Evolutionary conservation across 2,888 invertebrate species (phyloP).

Genomic region (Lumbricus terrestris): DNA sequence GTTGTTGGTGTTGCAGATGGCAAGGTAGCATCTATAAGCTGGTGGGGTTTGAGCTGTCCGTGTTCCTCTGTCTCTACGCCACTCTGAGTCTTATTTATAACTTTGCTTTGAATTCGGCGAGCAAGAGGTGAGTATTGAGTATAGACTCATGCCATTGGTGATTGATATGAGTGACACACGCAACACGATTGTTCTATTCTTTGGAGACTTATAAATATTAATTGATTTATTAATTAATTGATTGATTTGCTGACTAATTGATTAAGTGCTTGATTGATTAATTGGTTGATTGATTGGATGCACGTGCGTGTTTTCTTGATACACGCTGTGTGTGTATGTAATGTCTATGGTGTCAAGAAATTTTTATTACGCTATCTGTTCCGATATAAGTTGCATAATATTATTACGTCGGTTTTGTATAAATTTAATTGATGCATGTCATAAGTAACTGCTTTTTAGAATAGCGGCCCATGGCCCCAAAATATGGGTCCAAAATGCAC

Average conservation of each 20-base stretch:
- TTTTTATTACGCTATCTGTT: no score
- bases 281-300: background rate
- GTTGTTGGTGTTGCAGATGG: conserved; percentile 74
- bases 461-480: no score
- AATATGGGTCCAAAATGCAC: background rate
- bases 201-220: no score
- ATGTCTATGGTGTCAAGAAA: no score
- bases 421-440: no score
- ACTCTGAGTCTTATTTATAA: conserved; percentile 66
- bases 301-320: background rate
- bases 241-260: background rate
- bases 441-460: background rate
- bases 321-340: no score
- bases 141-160: background rate
- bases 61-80: conserved; percentile 78
- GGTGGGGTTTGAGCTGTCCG: conserved; percentile 82
- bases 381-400: no score
- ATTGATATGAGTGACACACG: no score
- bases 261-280: no score
- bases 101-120: background rate
- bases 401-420: no score
- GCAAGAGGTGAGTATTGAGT: background rate
- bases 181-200: no score
- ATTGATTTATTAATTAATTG: background rate
- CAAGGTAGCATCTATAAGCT: conserved; percentile 90